A percentile compares a stretch with the other conserved stretches of the same genome.
Conservation (phyloP, 2,113 vertebrate species). For the Phylloscopus trochiloides region DNA sequence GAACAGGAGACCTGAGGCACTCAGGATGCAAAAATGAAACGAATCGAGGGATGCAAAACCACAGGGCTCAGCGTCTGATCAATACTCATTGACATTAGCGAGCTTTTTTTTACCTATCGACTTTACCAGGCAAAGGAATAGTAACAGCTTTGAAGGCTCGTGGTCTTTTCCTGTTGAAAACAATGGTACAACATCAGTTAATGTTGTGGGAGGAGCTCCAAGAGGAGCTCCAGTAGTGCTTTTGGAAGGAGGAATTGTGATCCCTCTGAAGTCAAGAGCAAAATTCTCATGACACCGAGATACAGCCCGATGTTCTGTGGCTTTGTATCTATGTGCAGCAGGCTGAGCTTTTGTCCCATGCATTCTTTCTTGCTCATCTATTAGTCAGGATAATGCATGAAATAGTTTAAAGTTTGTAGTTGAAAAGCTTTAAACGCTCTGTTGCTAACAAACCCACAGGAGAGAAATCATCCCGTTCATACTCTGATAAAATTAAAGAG, state of each 20-base stretch:
- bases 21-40: background rate
- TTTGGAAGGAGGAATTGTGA: background rate
- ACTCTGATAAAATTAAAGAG: background rate
- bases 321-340: background rate
- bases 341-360: background rate
- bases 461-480: background rate
- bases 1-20: background rate
- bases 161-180: background rate
- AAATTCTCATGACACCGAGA: background rate
- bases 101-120: background rate
- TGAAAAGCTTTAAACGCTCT: constrained; percentile 43
- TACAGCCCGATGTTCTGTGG: background rate
- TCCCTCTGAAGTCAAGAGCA: background rate
- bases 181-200: background rate
- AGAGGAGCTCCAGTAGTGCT: background rate
- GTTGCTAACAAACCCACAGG: constrained; percentile 20
- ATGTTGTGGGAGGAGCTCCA: background rate
- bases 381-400: constrained; percentile 61
- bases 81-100: background rate
- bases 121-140: background rate
- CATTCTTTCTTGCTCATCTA: constrained; percentile 71
- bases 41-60: background rate
- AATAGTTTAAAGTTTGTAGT: constrained; percentile 29
- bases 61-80: background rate
- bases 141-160: background rate